Evolutionary conservation across 2,113 vertebrate species (phyloP).

Genomic region (Donacobius atricapilla): DNA sequence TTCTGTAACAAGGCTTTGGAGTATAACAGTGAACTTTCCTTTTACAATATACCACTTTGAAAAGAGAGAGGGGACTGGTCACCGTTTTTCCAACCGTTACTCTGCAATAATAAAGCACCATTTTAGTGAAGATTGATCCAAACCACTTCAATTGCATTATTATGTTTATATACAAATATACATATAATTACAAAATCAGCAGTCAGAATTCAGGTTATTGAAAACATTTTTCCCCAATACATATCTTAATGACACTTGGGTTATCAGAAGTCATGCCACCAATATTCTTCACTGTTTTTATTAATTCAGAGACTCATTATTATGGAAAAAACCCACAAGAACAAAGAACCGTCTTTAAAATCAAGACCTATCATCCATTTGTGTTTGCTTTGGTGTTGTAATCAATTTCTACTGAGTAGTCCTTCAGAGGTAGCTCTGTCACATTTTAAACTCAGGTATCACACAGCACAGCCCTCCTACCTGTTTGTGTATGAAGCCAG

Average conservation of each 20-base stretch:
- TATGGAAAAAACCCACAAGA: neutral
- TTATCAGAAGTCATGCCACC: neutral
- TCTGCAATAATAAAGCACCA: conserved; percentile 40
- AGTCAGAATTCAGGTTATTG: neutral
- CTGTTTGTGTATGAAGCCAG: conserved; percentile 77
- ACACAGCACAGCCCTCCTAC: conserved; percentile 52
- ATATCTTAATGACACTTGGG: neutral
- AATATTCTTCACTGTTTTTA: neutral
- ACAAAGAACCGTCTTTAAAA: neutral
- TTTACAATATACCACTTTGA: conserved; percentile 71
- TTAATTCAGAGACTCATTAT: neutral
- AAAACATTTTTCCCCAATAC: neutral
- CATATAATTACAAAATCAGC: neutral
- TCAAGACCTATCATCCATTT: neutral
- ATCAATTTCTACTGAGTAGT: neutral
- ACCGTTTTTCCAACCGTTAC: conserved; percentile 74
- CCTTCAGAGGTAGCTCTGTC: neutral
- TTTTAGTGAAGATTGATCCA: neutral
- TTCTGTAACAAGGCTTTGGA: conserved; percentile 72
- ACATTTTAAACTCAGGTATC: neutral
- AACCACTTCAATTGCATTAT: neutral
- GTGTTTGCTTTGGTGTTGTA: neutral
- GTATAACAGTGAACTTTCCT: conserved; percentile 69
- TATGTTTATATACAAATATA: neutral
- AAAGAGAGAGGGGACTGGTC: conserved; percentile 67